Evolutionary conservation across 2,888 invertebrate genomes (phyloP).

Genomic region (Venusia cambrica): DNA sequence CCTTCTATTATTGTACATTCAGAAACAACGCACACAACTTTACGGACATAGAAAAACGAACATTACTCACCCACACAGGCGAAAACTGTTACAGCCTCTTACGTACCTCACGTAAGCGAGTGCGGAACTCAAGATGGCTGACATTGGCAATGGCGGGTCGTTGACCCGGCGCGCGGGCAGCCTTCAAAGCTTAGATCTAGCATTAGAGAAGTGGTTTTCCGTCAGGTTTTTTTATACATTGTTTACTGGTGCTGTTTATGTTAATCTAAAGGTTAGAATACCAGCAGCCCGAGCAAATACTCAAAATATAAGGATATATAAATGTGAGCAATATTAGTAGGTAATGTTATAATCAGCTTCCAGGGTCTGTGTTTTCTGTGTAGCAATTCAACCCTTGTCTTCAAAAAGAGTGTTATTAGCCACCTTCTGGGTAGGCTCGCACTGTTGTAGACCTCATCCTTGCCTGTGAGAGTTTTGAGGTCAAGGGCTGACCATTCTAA

Average conservation of each 20-base stretch:
- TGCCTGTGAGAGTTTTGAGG: too few species aligned
- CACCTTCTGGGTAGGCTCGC: too few species aligned
- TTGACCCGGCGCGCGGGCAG: conserved; percentile 71
- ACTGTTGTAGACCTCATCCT: too few species aligned
- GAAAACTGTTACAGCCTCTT: conserved; percentile 74
- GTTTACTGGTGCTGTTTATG: conserved; percentile 36
- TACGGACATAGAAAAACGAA: conserved; percentile 71
- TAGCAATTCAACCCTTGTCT: too few species aligned
- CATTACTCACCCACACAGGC: conserved; percentile 70
- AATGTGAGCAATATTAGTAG: too few species aligned
- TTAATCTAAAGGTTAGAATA: conserved; percentile 18
- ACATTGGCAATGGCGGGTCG: conserved; percentile 79
- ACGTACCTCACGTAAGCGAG: conserved; percentile 79
- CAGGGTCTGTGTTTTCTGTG: too few species aligned
- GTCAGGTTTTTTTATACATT: conserved; percentile 56
- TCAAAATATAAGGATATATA: too few species aligned
- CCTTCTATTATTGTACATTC: conserved; percentile 46
- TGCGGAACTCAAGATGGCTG: conserved; percentile 81
- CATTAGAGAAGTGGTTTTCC: conserved; percentile 77
- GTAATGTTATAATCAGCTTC: too few species aligned
- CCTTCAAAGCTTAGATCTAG: conserved; percentile 78
- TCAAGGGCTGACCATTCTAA: too few species aligned
- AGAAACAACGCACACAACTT: conserved; percentile 56
- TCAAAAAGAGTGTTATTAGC: too few species aligned
- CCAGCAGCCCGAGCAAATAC: too few species aligned